These are phyloP conservation scores for Scrobipalpa costella DNA, from an alignment of 2,888 invertebrate genomes.

Conservation along the genomic window DNA sequence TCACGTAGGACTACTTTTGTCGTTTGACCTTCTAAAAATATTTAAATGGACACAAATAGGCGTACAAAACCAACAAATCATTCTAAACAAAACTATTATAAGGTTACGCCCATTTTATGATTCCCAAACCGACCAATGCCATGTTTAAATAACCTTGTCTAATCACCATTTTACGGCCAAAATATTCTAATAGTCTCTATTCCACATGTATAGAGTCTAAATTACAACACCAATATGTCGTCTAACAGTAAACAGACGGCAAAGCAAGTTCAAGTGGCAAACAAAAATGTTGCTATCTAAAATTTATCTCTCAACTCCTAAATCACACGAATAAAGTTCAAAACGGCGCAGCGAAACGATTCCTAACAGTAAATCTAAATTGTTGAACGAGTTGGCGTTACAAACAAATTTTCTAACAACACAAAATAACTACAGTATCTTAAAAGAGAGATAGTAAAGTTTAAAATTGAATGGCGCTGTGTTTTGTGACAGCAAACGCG, in stretches of 20 bases:
- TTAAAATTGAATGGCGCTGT: conserved; percentile 32
- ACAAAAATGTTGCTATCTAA: conserved; percentile 16
- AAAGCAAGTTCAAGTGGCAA: conserved; percentile 20
- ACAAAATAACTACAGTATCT: background rate
- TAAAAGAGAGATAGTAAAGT: conserved; percentile 1
- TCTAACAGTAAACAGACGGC: conserved; percentile 14
- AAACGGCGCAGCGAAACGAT: conserved; percentile 12
- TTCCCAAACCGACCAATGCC: conserved; percentile 76
- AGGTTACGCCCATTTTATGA: conserved; percentile 72
- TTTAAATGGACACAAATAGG: conserved; percentile 31
- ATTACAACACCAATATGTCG: conserved; percentile 29
- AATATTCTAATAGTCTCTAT: conserved; percentile 33
- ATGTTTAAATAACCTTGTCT: conserved; percentile 54
- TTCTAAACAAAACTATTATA: conserved; percentile 58
- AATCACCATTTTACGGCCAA: conserved; percentile 30
- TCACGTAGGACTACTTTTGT: background rate
- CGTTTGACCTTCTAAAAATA: conserved; percentile 13
- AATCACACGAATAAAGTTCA: conserved; percentile 34
- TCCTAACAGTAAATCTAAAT: conserved; percentile 14
- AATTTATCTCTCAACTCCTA: conserved; percentile 14
- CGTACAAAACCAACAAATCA: conserved; percentile 47
- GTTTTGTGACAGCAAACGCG: conserved; percentile 36
- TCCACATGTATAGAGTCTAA: conserved; percentile 34
- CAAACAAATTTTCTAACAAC: background rate
- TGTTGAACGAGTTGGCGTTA: conserved; percentile 17